Conservation (phyloP, 2,797 vertebrate species). For the Okamejei kenojei region DNA sequence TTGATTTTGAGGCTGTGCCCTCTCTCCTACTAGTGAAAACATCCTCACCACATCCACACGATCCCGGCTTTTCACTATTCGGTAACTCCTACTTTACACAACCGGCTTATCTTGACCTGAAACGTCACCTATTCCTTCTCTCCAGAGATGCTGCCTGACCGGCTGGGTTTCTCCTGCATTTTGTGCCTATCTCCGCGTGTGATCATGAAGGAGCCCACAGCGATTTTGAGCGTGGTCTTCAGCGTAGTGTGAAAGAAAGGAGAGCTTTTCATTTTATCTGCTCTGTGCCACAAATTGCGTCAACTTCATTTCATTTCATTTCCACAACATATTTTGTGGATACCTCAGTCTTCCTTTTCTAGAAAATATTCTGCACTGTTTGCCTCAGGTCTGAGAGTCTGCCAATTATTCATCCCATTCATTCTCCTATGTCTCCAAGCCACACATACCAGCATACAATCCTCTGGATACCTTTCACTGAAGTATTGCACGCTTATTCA, state of each 20-base stretch:
- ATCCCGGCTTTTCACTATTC: no score
- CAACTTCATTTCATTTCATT: background rate
- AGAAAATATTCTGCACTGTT: background rate
- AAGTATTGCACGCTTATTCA: background rate
- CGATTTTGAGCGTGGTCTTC: background rate
- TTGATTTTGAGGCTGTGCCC: no score
- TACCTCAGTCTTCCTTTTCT: constrained; percentile 9
- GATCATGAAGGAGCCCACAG: background rate
- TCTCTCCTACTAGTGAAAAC: no score
- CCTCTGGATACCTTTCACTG: background rate
- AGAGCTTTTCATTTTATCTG: background rate
- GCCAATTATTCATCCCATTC: constrained; percentile 17
- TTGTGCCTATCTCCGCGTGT: no score
- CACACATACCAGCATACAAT: background rate
- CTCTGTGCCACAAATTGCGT: background rate
- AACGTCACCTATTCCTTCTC: no score
- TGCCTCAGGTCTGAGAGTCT: background rate
- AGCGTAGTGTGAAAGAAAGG: background rate
- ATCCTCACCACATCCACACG: no score
- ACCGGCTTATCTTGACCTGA: no score
- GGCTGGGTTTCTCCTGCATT: no score
- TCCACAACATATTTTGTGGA: constrained; percentile 17
- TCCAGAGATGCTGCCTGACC: no score
- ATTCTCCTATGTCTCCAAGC: background rate
- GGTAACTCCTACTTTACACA: no score